phyloP scores from a whole-genome alignment of 2,797 vertebrate genomes.

The Limosa lapponica region DNA sequence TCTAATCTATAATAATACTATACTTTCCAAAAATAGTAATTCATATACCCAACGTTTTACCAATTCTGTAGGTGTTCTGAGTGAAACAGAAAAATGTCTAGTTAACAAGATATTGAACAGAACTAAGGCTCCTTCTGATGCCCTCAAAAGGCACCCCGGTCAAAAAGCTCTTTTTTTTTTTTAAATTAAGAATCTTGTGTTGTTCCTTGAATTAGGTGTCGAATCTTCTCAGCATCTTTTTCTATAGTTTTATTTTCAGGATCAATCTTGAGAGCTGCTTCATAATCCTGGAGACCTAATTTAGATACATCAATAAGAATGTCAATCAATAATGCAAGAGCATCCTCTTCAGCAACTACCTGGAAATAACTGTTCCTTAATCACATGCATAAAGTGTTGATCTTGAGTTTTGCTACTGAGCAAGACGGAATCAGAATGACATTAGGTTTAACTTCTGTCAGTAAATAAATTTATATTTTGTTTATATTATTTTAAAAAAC shows the following conservation, averaged over 20 bases:
- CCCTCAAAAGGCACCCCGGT: neutral
- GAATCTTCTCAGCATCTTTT: constrained; percentile 86
- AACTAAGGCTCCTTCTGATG: neutral
- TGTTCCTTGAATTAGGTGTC: constrained; percentile 84
- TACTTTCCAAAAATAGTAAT: neutral
- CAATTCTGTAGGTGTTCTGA: neutral
- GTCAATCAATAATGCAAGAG: neutral
- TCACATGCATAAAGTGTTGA: neutral
- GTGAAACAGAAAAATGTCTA: neutral
- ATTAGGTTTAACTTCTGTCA: neutral
- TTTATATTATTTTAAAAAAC: neutral
- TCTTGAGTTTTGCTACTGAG: neutral
- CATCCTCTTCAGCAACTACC: neutral
- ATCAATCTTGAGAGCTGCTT: constrained; percentile 88
- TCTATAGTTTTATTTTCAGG: constrained; percentile 82
- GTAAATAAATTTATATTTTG: neutral
- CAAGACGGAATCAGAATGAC: neutral
- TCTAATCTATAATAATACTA: neutral
- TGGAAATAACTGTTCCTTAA: neutral
- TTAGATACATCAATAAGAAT: constrained; percentile 33
- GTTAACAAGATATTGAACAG: neutral
- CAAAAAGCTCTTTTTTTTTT: neutral
- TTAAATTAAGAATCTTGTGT: neutral
- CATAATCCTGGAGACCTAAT: constrained; percentile 91
- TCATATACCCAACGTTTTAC: neutral